Evolutionary conservation across 2,888 invertebrate species (phyloP).

Genomic region (Ecliptopera silaceata): DNA sequence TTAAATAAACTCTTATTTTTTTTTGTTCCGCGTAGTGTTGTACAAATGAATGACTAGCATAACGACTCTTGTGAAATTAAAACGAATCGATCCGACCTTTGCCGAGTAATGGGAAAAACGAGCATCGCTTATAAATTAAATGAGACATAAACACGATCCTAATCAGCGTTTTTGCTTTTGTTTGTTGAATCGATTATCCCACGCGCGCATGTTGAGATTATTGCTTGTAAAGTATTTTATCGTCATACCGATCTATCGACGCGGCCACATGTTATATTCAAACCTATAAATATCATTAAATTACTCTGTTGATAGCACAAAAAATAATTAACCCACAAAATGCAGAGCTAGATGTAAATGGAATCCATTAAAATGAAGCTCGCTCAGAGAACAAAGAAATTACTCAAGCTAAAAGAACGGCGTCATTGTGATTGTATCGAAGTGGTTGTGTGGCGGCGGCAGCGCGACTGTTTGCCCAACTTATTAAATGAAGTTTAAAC

Average conservation of each 20-base stretch:
- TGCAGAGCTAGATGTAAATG: conserved; percentile 27
- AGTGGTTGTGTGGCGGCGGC: not conserved
- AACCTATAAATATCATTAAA: not conserved
- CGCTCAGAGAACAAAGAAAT: conserved; percentile 32
- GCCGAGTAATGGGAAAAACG: conserved; percentile 30
- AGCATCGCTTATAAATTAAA: conserved; percentile 45
- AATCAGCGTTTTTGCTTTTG: conserved; percentile 60
- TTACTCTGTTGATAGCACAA: conserved; percentile 16
- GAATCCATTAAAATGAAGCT: conserved; percentile 29
- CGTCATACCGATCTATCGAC: conserved; percentile 55
- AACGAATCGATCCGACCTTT: conserved; percentile 28
- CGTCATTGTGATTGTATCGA: conserved; percentile 28
- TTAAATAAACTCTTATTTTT: no score
- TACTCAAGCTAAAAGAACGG: conserved; percentile 24
- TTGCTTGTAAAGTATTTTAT: conserved; percentile 58
- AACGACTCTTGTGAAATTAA: conserved; percentile 26
- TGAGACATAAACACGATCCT: conserved; percentile 56
- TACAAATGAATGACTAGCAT: conserved; percentile 11
- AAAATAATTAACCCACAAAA: conserved; percentile 24
- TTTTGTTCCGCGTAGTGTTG: no score
- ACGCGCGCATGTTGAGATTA: conserved; percentile 56
- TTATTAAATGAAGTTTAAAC: conserved; percentile 30
- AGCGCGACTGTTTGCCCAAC: conserved; percentile 20
- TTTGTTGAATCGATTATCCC: conserved; percentile 69
- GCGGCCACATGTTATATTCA: conserved; percentile 42